Conservation (phyloP, 2,113 vertebrate genomes). For the Mormoops blainvillei region DNA sequence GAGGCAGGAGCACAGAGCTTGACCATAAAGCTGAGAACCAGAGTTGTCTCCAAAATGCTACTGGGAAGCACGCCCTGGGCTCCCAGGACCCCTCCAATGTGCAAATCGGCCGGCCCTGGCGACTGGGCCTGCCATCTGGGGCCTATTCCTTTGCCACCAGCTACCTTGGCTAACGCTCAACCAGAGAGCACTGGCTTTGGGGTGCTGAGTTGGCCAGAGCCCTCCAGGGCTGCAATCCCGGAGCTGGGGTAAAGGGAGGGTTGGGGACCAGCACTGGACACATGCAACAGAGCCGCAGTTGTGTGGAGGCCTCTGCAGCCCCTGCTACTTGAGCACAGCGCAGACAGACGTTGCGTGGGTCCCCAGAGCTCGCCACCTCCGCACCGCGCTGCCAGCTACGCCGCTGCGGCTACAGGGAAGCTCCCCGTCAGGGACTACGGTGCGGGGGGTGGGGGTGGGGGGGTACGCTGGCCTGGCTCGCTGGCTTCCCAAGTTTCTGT, state of each 20-base stretch:
- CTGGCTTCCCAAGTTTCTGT: not conserved
- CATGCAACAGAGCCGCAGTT: not conserved
- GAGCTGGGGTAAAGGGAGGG: not conserved
- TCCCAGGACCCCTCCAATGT: not conserved
- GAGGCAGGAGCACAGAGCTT: fast-evolving
- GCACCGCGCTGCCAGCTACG: constrained; percentile 64
- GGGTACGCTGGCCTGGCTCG: not conserved
- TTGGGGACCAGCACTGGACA: not conserved
- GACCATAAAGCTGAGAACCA: fast-evolving
- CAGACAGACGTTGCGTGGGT: constrained; percentile 70
- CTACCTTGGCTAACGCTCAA: not conserved
- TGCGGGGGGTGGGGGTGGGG: too few relatives aligned
- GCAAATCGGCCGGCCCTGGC: not conserved
- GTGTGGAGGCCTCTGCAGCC: constrained; percentile 21
- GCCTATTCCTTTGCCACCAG: not conserved
- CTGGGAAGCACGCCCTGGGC: not conserved
- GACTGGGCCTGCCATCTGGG: not conserved
- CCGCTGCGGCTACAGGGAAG: constrained; percentile 48
- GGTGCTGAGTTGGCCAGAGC: not conserved
- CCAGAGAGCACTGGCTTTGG: not conserved
- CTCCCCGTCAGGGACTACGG: constrained; percentile 61
- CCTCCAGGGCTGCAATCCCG: not conserved
- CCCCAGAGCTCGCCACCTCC: constrained; percentile 69
- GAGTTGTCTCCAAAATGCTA: not conserved
- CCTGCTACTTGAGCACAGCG: constrained; percentile 11